Percentiles rank a stretch among this genome's conserved stretches.
These are phyloP conservation scores for Drosophila repleta DNA, from an alignment of 1,140 invertebrate genomes.

Conservation along the genomic window DNA sequence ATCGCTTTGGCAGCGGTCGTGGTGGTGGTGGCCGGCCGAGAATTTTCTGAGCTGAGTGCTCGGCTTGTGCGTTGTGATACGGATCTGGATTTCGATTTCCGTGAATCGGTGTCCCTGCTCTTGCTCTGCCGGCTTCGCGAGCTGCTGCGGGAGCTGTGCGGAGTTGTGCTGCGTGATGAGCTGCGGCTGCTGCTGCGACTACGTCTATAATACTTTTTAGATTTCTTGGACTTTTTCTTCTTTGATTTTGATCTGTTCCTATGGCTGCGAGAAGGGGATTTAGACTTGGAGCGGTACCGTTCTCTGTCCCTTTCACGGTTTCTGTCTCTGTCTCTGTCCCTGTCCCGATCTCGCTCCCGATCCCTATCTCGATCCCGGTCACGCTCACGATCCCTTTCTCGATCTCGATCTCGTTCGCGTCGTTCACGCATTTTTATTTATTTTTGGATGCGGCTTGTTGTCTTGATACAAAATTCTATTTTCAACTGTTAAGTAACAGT, in stretches of 20 bases:
- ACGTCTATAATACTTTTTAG: slow-evolving; percentile 68
- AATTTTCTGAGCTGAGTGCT: slow-evolving; percentile 64
- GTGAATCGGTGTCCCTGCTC: slow-evolving; percentile 48
- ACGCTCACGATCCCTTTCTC: slow-evolving; percentile 48
- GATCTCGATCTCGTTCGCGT: slow-evolving; percentile 54
- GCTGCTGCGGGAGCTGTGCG: slow-evolving; percentile 62
- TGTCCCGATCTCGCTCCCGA: slow-evolving; percentile 39
- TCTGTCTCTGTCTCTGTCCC: slow-evolving; percentile 34
- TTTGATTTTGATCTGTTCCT: slow-evolving; percentile 65
- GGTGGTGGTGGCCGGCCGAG: slow-evolving; percentile 25
- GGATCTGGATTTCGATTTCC: slow-evolving; percentile 63
- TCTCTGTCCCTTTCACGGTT: slow-evolving; percentile 32
- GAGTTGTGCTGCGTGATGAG: slow-evolving; percentile 58
- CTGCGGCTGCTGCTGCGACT: slow-evolving; percentile 73
- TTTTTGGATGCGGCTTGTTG: background rate
- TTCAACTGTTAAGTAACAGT: background rate
- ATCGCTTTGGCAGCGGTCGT: slow-evolving; percentile 51
- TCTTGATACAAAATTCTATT: background rate
- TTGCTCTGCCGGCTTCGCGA: slow-evolving; percentile 70
- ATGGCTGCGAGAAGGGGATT: slow-evolving; percentile 46
- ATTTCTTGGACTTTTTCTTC: slow-evolving; percentile 78
- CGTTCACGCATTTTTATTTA: slow-evolving; percentile 42
- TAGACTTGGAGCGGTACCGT: slow-evolving; percentile 68
- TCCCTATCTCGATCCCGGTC: slow-evolving; percentile 53
- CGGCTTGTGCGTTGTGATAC: slow-evolving; percentile 56